These are phyloP conservation scores for Tipula confusa DNA, from an alignment of 2,888 invertebrate species.

Conservation along the genomic window DNA sequence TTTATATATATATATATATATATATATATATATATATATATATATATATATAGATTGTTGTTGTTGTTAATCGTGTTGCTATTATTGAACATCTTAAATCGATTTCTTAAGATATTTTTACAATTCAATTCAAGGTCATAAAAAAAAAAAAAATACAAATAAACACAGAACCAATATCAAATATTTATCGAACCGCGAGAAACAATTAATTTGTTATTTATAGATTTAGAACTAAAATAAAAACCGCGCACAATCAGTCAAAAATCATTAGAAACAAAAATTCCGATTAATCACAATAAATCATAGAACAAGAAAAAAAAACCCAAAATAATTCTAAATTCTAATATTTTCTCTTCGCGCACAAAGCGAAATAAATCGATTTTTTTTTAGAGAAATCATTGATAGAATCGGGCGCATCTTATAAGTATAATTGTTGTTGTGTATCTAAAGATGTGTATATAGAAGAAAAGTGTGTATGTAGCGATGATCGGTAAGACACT, in stretches of 20 bases:
- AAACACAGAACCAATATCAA: not conserved
- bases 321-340: not conserved
- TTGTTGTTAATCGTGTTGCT: not conserved
- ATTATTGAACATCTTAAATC: not conserved
- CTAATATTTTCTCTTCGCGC: not conserved
- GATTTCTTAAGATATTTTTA: not conserved
- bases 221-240: not conserved
- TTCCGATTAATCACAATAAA: slow-evolving; percentile 25
- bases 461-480: not conserved
- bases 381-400: not conserved
- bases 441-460: too few species aligned
- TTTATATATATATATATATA: too few species aligned
- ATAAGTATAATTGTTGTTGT: not conserved
- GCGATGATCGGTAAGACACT: too few species aligned
- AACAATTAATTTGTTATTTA: slow-evolving; percentile 3
- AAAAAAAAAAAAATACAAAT: not conserved
- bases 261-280: not conserved
- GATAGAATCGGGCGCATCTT: not conserved
- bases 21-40: too few species aligned
- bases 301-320: slow-evolving; percentile 1
- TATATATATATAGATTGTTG: not conserved
- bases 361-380: not conserved
- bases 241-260: slow-evolving; percentile 5
- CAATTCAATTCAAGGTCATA: not conserved
- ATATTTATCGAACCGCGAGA: not conserved